Evolutionary conservation across 2,797 vertebrate species (phyloP).

Genomic region (Lithobates sylvaticus): DNA sequence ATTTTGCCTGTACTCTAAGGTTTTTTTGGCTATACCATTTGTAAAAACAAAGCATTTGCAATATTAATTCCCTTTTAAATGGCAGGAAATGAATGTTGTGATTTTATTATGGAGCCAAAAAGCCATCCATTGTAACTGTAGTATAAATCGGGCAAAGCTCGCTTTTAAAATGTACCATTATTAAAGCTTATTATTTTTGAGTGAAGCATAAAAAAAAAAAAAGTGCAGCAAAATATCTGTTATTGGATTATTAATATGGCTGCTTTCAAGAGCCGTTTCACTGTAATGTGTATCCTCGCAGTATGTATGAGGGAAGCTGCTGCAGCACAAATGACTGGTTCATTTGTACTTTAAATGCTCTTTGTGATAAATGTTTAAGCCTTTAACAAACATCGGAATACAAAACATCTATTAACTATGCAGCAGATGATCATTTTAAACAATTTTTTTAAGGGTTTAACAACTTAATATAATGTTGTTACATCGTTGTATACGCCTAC

Average conservation of each 20-base stretch:
- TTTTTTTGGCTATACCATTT: slow-evolving; percentile 42
- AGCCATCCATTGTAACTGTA: slow-evolving; percentile 17
- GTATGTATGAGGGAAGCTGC: background rate
- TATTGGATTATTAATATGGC: background rate
- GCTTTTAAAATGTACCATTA: background rate
- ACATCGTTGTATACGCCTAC: background rate
- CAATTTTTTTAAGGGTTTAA: background rate
- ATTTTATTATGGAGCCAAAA: slow-evolving; percentile 56
- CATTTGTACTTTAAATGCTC: slow-evolving; percentile 29
- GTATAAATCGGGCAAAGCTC: background rate
- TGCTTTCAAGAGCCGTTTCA: slow-evolving; percentile 34
- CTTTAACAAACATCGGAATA: slow-evolving; percentile 29
- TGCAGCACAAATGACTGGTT: slow-evolving; percentile 31
- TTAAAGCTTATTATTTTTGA: slow-evolving; percentile 32
- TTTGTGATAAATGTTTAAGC: slow-evolving; percentile 31
- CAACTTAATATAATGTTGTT: background rate
- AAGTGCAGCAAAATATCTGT: background rate
- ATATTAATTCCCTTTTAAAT: slow-evolving; percentile 50
- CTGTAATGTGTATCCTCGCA: slow-evolving; percentile 27
- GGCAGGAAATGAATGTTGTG: background rate
- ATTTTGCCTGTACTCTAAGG: slow-evolving; percentile 15
- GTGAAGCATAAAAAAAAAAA: background rate
- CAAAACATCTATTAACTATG: slow-evolving; percentile 15
- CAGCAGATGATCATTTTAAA: background rate
- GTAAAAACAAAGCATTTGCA: slow-evolving; percentile 25